phyloP scores from a whole-genome alignment of 2,797 vertebrate genomes.

The Pelochelys cantorii region DNA sequence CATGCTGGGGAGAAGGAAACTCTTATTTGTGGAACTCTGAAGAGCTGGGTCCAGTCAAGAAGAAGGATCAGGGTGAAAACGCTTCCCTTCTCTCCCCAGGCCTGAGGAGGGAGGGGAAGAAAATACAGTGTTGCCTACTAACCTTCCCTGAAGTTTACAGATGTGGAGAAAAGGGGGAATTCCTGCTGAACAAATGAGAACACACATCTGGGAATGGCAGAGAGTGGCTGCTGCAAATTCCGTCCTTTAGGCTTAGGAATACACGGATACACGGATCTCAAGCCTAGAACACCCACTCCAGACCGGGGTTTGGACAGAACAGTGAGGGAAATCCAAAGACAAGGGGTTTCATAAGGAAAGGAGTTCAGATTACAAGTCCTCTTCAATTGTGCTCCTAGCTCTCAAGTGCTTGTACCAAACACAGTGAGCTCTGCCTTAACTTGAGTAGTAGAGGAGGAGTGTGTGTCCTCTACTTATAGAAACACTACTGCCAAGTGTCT shows the following conservation, averaged over 20 bases:
- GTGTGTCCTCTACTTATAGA: background rate
- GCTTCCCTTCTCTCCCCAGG: background rate
- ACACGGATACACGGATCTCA: background rate
- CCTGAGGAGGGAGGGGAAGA: background rate
- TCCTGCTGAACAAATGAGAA: background rate
- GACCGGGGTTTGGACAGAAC: constrained; percentile 30
- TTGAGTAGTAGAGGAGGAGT: background rate
- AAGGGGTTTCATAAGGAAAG: background rate
- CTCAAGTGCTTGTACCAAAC: background rate
- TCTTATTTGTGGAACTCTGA: background rate
- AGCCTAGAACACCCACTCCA: background rate
- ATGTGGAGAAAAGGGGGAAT: background rate
- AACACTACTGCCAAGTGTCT: background rate
- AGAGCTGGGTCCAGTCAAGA: background rate
- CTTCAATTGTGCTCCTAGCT: background rate
- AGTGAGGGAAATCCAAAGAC: background rate
- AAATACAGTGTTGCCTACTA: background rate
- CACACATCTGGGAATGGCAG: background rate
- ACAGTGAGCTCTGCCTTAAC: background rate
- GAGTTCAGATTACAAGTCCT: constrained; percentile 1
- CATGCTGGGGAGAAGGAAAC: background rate
- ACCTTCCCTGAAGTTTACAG: background rate
- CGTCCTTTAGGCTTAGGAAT: background rate
- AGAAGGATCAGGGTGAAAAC: background rate
- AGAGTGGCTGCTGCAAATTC: background rate